Conservation (phyloP, 2,113 vertebrate genomes). For the Anarhynchus alexandrinus region DNA sequence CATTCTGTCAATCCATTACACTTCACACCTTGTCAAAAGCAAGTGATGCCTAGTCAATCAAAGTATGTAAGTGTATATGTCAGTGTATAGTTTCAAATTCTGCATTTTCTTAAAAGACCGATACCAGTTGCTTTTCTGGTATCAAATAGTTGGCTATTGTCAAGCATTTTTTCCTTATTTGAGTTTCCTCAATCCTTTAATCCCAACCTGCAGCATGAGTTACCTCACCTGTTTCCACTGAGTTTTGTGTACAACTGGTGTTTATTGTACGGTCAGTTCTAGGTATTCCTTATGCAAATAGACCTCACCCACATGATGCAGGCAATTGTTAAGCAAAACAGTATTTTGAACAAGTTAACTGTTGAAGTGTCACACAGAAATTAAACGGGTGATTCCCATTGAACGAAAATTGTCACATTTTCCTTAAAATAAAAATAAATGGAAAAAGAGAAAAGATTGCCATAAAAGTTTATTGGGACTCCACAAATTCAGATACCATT, state of each 20-base stretch:
- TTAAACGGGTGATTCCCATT: neutral
- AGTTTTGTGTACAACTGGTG: neutral
- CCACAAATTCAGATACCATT: neutral
- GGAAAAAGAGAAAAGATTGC: neutral
- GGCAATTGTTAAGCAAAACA: neutral
- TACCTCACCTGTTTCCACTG: neutral
- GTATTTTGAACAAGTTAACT: neutral
- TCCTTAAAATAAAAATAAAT: neutral
- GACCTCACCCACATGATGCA: neutral
- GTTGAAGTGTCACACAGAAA: neutral
- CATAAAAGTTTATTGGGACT: neutral
- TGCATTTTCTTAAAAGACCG: neutral
- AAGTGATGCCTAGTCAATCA: neutral
- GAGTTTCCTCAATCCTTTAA: neutral
- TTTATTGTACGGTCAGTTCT: neutral
- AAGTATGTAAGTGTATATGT: neutral
- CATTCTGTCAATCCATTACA: neutral
- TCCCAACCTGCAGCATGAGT: neutral
- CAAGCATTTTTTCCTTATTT: neutral
- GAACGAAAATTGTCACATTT: neutral
- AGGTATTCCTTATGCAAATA: neutral
- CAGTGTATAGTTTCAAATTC: neutral
- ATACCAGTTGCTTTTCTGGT: neutral
- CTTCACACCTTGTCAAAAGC: conserved; percentile 15
- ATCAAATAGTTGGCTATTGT: neutral